These are phyloP conservation scores for Lumbricus terrestris DNA, from an alignment of 2,888 invertebrate genomes.

Conservation along the genomic window DNA sequence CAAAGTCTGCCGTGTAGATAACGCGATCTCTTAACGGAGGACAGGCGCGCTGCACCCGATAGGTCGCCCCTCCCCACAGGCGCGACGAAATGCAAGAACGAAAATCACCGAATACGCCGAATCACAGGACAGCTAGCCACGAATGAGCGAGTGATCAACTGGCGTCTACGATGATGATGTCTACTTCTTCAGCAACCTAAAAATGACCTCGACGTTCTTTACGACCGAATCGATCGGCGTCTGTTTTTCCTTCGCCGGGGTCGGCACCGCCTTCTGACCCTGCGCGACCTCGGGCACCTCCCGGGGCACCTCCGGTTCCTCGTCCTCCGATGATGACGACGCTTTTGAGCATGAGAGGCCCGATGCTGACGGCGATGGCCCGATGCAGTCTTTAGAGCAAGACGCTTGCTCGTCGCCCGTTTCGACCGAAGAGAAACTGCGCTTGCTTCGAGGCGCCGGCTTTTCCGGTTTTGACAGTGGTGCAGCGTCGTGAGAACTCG, in stretches of 20 bases:
- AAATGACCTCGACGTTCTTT: slow-evolving; percentile 30
- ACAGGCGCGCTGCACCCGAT: background rate
- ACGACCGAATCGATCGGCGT: slow-evolving; percentile 24
- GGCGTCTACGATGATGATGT: background rate
- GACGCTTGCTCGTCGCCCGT: background rate
- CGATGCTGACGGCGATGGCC: background rate
- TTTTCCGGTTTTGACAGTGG: background rate
- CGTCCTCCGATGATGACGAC: background rate
- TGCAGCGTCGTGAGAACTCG: background rate
- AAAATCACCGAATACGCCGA: background rate
- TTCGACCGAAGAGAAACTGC: background rate
- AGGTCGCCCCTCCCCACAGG: background rate
- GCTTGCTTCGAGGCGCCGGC: background rate
- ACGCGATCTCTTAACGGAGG: background rate
- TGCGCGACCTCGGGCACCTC: slow-evolving; percentile 11
- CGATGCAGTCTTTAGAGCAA: slow-evolving; percentile 9
- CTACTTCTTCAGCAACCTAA: slow-evolving; percentile 17
- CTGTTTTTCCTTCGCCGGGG: slow-evolving; percentile 26
- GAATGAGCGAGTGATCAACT: background rate
- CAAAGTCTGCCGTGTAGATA: background rate
- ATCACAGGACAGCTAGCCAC: background rate
- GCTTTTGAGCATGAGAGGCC: background rate
- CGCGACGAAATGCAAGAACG: background rate
- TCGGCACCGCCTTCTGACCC: slow-evolving; percentile 17
- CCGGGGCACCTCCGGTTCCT: background rate